Evolutionary conservation across 2,797 vertebrate genomes (phyloP).

Genomic region (Sitta carolinensis): DNA sequence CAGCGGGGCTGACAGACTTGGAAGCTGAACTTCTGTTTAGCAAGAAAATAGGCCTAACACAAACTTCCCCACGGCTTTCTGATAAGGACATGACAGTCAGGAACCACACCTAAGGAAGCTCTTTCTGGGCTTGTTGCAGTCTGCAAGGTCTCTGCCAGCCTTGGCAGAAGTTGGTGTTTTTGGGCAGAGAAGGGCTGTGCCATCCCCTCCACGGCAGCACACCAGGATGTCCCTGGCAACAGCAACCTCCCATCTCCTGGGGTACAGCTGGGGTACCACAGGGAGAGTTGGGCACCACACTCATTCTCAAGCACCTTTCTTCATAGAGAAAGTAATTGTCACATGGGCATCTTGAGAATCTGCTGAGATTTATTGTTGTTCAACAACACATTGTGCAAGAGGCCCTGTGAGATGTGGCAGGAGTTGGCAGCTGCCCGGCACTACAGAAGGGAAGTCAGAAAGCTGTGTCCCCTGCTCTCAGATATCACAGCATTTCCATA

Average conservation of each 20-base stretch:
- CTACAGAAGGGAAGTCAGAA: background rate
- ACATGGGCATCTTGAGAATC: background rate
- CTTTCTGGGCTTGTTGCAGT: background rate
- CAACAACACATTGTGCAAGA: background rate
- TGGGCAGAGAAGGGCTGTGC: background rate
- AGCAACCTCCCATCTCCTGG: background rate
- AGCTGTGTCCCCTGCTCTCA: background rate
- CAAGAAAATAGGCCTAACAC: background rate
- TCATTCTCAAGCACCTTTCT: rapidly evolving
- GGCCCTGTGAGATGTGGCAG: background rate
- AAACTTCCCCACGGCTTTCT: background rate
- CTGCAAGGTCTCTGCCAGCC: background rate
- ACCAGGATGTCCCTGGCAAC: rapidly evolving
- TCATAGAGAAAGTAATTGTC: background rate
- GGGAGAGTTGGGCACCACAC: rapidly evolving
- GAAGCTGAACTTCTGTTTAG: slow-evolving; percentile 15
- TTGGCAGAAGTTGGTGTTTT: background rate
- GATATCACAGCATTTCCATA: background rate
- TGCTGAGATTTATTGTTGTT: background rate
- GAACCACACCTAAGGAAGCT: background rate
- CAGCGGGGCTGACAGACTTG: background rate
- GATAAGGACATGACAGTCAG: background rate
- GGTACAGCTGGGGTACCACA: rapidly evolving
- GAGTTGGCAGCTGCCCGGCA: background rate
- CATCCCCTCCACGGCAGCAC: background rate